Evolutionary conservation across 2,888 invertebrate species (phyloP), one percentile per base, ranked within the genome.

Genomic region (Pammene fasciana): DNA sequence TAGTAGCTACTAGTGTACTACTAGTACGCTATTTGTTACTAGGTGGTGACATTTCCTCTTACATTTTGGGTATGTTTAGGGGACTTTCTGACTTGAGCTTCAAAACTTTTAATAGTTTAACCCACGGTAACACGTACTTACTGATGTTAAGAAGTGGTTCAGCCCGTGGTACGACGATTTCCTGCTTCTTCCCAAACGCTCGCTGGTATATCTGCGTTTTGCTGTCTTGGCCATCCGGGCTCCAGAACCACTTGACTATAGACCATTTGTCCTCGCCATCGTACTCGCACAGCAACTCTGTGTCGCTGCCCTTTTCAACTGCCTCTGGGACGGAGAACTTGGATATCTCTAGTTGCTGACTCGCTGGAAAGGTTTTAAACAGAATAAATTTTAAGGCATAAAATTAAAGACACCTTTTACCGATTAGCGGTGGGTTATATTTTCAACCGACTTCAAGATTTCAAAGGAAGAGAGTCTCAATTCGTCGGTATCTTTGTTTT

Each of bases 291-390:
- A 11, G 0, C 60, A 70, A 46, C 65, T 52, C 54, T 0, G 80
- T 86, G 66, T 83, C 76, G 11, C 80, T 76, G 0, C 88, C 90
- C 0, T 75, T 73, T 70, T 82, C 78, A 46, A 86, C 78, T 1
- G 80, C 75, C 13, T 75, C 72, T 4, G 91, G 91, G 38, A 90
- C 90, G 34, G 74, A 75, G 72, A 92, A 86, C 70, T 88, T 84
- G 45, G 82, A 82, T 78, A 90, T 87, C 1, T 82, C 82, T 59
- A 90, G 72, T 72, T 88, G 88, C 46, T 78, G 81, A 73, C 82
- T 88, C 38, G 79, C 91, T 91, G 83, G 56, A 85, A 84, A 61
- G 18, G 55, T 41, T n/a, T n/a, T n/a, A n/a, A 55, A 14, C 38
- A 50, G 18, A 26, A 34, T 14, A 46, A 1, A 41, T 43, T 43